phyloP scores from a whole-genome alignment of 1,140 invertebrate species.

The Heliconius hewitsoni region DNA sequence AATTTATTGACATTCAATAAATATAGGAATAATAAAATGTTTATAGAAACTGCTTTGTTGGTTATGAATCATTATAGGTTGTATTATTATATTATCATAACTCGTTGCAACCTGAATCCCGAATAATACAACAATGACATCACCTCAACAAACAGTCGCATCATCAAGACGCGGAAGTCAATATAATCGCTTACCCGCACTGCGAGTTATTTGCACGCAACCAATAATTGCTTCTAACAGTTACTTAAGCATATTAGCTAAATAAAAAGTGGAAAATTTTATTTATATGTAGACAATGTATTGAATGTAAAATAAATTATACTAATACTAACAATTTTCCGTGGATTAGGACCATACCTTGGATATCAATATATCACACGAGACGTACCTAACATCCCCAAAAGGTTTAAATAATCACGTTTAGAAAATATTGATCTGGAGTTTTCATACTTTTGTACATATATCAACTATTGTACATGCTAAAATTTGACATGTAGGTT shows the following conservation, averaged over 20 bases:
- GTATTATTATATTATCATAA: background rate
- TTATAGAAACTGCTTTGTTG: background rate
- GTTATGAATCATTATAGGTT: background rate
- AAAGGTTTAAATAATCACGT: no score
- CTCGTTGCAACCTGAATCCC: slow-evolving; percentile 13
- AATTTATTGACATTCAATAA: slow-evolving; percentile 18
- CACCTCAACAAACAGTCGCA: slow-evolving; percentile 27
- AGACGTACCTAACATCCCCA: no score
- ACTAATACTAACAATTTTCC: no score
- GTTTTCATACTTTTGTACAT: no score
- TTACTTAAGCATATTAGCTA: slow-evolving; percentile 15
- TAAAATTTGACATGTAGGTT: no score
- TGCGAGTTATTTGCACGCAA: slow-evolving; percentile 43
- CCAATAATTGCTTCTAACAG: slow-evolving; percentile 39
- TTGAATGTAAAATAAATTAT: background rate
- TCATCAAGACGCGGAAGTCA: slow-evolving; percentile 42
- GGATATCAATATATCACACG: no score
- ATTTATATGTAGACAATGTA: background rate
- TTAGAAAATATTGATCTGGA: no score
- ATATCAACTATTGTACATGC: no score
- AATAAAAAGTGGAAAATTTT: background rate
- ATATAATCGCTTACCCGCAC: slow-evolving; percentile 35
- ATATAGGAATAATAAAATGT: slow-evolving; percentile 15
- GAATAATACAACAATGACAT: slow-evolving; percentile 34
- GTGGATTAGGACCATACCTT: no score